Conservation (phyloP, 64 coral and sea anemone species). For the Actinia tenebrosa region DNA sequence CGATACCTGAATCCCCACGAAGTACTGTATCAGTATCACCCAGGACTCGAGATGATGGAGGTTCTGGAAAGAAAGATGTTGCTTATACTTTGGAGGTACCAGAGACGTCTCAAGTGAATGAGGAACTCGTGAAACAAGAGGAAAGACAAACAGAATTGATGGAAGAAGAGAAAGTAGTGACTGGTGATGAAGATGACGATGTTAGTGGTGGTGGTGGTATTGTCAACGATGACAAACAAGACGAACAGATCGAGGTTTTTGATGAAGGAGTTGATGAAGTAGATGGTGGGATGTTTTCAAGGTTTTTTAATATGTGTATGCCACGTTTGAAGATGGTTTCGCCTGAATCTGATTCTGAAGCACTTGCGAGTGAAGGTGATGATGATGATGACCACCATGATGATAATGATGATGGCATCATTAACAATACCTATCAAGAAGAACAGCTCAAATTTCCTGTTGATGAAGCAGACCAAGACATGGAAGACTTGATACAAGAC, state of each 20-base stretch:
- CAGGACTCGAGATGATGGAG: neutral
- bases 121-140: neutral
- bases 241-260: slow-evolving; percentile 13
- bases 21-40: neutral
- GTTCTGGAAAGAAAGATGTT: neutral
- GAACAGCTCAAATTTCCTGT: neutral
- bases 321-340: slow-evolving; percentile 35
- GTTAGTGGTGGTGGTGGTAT: neutral
- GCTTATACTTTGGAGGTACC: neutral
- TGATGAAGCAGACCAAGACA: neutral
- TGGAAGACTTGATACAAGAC: slow-evolving; percentile 3
- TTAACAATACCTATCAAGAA: neutral
- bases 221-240: neutral
- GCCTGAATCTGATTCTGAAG: slow-evolving; percentile 28
- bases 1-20: slow-evolving; percentile 72
- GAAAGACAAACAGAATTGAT: neutral
- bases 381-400: neutral
- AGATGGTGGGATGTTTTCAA: slow-evolving; percentile 58
- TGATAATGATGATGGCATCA: neutral
- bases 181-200: neutral
- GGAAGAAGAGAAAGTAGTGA: neutral
- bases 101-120: neutral
- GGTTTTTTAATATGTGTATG: slow-evolving; percentile 49
- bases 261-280: slow-evolving; percentile 55
- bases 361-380: slow-evolving; percentile 20